A percentile compares a stretch with the other conserved stretches of the same genome.
Conservation (phyloP, 2,113 vertebrate genomes). For the Pygathrix nemaeus region DNA sequence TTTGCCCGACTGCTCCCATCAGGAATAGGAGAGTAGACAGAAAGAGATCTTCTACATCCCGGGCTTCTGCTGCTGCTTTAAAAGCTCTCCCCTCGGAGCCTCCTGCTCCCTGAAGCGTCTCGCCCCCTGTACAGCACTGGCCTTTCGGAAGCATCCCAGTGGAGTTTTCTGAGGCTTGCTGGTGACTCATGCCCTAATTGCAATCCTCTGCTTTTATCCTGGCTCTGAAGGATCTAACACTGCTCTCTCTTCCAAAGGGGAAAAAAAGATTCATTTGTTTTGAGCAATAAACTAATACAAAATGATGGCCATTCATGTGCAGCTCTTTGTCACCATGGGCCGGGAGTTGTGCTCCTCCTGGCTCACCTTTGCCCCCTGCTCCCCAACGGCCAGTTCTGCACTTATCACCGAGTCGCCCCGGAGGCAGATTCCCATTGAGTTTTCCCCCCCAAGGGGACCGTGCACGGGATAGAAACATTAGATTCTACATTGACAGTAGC, state of each 20-base stretch:
- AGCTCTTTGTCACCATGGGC: constrained; percentile 47
- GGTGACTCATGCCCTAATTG: background rate
- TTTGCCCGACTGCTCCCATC: background rate
- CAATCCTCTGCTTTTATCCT: background rate
- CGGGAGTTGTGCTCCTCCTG: background rate
- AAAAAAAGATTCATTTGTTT: constrained; percentile 24
- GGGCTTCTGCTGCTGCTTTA: background rate
- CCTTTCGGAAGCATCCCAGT: background rate
- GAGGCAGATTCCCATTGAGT: background rate
- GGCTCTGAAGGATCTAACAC: constrained; percentile 27
- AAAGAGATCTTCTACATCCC: background rate
- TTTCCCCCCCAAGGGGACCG: background rate
- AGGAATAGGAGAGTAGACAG: background rate
- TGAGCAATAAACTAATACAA: constrained; percentile 76
- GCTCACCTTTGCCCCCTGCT: background rate
- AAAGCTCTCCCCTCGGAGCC: background rate
- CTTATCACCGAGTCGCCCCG: background rate
- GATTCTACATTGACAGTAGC: accelerated
- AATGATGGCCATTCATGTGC: constrained; percentile 50
- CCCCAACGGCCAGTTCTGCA: background rate
- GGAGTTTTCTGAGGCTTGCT: background rate
- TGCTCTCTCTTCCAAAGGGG: constrained; percentile 59
- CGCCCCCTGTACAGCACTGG: background rate
- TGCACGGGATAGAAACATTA: accelerated
- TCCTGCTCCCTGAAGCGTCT: background rate